Conservation (phyloP, 2,888 invertebrate species). For the Xylophagus ater region DNA sequence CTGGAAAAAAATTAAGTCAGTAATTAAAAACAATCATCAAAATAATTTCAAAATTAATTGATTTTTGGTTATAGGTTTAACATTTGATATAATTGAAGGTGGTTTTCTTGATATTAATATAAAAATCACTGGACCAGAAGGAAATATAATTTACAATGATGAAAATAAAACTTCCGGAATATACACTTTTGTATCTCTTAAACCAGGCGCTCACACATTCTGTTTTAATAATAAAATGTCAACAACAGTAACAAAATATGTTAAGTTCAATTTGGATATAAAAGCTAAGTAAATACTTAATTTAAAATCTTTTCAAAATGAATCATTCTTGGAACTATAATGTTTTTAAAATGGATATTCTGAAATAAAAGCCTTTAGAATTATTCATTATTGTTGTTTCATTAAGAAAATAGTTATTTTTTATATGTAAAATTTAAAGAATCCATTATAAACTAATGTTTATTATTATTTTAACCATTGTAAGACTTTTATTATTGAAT, state of each 20-base stretch:
- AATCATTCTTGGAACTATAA: too few species aligned
- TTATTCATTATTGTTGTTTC: too few species aligned
- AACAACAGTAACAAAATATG: slow-evolving; percentile 95
- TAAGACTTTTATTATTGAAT: too few species aligned
- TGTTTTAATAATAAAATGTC: slow-evolving; percentile 97
- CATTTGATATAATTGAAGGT: slow-evolving; percentile 98
- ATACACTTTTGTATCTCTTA: slow-evolving; percentile 90
- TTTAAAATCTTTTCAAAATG: too few species aligned
- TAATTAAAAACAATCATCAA: slow-evolving; percentile 12
- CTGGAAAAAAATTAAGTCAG: slow-evolving; percentile 88
- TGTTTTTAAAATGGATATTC: too few species aligned
- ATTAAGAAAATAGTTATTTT: too few species aligned
- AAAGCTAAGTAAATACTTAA: too few species aligned
- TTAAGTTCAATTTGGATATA: slow-evolving; percentile 97
- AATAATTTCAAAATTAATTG: not conserved
- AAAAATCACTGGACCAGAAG: slow-evolving; percentile 86
- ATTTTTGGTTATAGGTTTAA: slow-evolving; percentile 55
- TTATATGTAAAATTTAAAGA: too few species aligned
- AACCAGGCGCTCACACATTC: slow-evolving; percentile 84
- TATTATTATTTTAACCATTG: too few species aligned
- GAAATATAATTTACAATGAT: slow-evolving; percentile 76
- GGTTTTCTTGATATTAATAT: slow-evolving; percentile 98
- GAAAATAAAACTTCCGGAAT: slow-evolving; percentile 94
- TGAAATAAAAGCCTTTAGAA: too few species aligned
- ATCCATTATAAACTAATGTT: too few species aligned